Percentiles rank a stretch among this genome's conserved stretches.
Conservation (phyloP, 1,140 invertebrate species). For the Lasioglossum baleicum region DNA sequence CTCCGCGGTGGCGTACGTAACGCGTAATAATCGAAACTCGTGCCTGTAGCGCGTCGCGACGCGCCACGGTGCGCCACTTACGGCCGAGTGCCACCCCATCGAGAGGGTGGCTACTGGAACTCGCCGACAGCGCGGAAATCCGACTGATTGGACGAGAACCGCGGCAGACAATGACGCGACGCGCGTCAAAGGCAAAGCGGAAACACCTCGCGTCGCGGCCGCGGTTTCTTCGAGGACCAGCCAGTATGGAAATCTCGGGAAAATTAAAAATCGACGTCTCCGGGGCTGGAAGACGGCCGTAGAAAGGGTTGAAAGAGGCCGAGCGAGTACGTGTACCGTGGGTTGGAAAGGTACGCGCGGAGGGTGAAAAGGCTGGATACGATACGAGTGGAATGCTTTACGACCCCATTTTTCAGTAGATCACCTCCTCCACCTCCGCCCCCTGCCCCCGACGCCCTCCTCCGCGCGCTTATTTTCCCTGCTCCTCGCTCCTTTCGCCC, state of each 20-base stretch:
- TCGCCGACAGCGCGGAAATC: too few species aligned
- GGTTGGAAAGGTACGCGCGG: conserved; percentile 7
- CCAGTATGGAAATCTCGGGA: conserved; percentile 46
- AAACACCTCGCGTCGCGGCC: conserved; percentile 8
- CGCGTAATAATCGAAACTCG: too few species aligned
- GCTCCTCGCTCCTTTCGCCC: background rate
- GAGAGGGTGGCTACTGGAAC: too few species aligned
- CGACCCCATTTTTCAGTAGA: conserved; percentile 71
- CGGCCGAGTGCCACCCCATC: too few species aligned
- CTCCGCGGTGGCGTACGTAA: too few species aligned
- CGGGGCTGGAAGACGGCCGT: too few species aligned
- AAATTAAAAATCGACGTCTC: conserved; percentile 59
- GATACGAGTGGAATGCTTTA: conserved; percentile 72
- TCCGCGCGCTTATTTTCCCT: background rate
- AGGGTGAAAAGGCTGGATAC: conserved; percentile 59
- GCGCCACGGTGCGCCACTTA: too few species aligned
- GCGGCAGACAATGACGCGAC: too few species aligned
- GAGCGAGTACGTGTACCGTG: conserved; percentile 13
- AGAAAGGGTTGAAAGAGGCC: conserved; percentile 54
- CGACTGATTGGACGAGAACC: too few species aligned
- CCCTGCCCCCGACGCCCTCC: conserved; percentile 22
- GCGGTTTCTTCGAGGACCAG: conserved; percentile 40
- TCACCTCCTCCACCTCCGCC: conserved; percentile 60
- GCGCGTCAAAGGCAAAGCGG: too few species aligned
- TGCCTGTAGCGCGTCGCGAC: too few species aligned